phyloP scores from a whole-genome alignment of 2,113 vertebrate species.

The Takifugu flavidus region DNA sequence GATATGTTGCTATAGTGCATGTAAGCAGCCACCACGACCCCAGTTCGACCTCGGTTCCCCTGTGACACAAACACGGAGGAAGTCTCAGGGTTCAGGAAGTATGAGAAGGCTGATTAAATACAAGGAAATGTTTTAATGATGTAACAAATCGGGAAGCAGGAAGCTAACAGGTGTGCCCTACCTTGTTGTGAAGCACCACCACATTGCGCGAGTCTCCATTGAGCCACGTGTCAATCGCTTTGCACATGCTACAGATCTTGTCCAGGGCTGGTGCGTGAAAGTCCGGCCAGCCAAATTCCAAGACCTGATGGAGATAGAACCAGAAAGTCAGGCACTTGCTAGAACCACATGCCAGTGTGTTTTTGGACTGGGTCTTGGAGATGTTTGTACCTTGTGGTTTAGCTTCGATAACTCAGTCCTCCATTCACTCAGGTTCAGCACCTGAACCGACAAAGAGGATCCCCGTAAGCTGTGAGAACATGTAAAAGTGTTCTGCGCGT shows the following conservation, averaged over 20 bases:
- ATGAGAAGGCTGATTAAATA: not conserved
- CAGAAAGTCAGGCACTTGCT: not conserved
- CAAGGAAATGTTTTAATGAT: too few relatives aligned
- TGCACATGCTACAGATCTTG: slow-evolving; percentile 97
- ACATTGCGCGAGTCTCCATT: slow-evolving; percentile 83
- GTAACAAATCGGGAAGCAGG: too few relatives aligned
- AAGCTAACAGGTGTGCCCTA: slow-evolving; percentile 34
- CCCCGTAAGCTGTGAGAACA: too few relatives aligned
- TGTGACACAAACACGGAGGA: slow-evolving; percentile 42
- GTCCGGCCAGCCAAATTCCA: slow-evolving; percentile 97
- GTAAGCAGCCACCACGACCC: slow-evolving; percentile 93
- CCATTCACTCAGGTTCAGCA: slow-evolving; percentile 91
- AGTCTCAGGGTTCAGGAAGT: not conserved
- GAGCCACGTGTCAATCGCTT: slow-evolving; percentile 96
- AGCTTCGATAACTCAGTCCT: slow-evolving; percentile 84
- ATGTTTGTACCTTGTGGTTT: slow-evolving; percentile 82
- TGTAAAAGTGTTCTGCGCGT: not conserved
- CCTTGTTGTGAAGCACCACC: slow-evolving; percentile 95
- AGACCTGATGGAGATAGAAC: slow-evolving; percentile 72
- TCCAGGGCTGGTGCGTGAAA: slow-evolving; percentile 91
- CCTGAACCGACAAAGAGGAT: slow-evolving; percentile 62
- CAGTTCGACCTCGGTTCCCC: slow-evolving; percentile 90
- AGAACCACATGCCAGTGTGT: not conserved
- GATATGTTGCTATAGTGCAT: slow-evolving; percentile 99
- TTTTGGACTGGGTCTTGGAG: not conserved